Percentiles rank a stretch among this genome's conserved stretches.
These are phyloP conservation scores for Charina bottae DNA, from an alignment of 2,113 vertebrate species.

Conservation along the genomic window DNA sequence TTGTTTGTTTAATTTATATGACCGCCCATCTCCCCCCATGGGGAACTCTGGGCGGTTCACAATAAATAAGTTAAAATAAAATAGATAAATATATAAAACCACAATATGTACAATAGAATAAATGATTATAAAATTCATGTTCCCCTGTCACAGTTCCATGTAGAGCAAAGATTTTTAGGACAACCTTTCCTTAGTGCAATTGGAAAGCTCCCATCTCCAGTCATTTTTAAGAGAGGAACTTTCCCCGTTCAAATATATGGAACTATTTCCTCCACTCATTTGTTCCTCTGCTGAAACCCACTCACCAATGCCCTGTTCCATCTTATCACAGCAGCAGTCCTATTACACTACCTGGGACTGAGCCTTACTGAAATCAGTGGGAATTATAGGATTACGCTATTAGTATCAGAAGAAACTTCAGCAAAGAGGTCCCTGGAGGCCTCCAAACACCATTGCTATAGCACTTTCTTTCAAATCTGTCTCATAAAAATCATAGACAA, in stretches of 20 bases:
- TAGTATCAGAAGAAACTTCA: background rate
- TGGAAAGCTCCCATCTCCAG: background rate
- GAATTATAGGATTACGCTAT: background rate
- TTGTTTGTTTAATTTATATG: too few species aligned
- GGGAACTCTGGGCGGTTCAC: too few species aligned
- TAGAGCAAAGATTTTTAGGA: background rate
- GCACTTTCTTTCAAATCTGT: background rate
- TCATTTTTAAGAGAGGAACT: background rate
- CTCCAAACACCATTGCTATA: background rate
- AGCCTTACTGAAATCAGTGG: background rate
- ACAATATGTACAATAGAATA: too few species aligned
- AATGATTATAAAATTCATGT: too few species aligned
- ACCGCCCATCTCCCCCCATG: too few species aligned
- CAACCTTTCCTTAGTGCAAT: background rate
- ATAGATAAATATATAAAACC: too few species aligned
- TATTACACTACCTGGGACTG: background rate
- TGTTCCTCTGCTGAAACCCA: too few species aligned
- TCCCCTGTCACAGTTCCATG: background rate
- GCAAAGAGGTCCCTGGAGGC: background rate
- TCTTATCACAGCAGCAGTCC: background rate
- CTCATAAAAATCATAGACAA: background rate
- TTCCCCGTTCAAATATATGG: background rate
- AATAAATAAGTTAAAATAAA: too few species aligned
- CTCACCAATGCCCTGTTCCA: background rate
- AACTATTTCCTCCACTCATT: background rate